Base-by-base conservation (phyloP, 2,113 vertebrate species). In the Erythrocercus mccallii region DNA sequence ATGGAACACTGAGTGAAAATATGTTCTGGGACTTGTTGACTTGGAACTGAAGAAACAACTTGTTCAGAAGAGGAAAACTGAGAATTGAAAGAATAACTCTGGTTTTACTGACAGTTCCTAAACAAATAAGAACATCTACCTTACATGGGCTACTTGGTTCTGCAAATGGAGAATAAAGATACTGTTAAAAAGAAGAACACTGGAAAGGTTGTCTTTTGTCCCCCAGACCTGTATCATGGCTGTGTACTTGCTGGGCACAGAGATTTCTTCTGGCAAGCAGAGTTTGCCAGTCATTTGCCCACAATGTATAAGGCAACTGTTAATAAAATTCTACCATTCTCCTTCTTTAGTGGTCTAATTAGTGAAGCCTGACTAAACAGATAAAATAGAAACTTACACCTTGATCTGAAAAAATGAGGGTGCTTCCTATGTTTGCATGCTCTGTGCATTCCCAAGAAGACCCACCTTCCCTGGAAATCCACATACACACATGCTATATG, bases 401-500 rank as follows among this genome's bases (percentile, higher is more conserved):
- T 61, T 0, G 0, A 25, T 61, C 31, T 40, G 19, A 84, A 81
- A 81, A 68, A 16, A 15, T 1, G 3, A 79, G 8, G 4, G 9
- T 50, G 15, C 4, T 70, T 68, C 40, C 35, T 27, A 35, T 35
- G 15, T 38, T 58, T 62, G 10, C 1, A 0, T 17, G 13, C 20
- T 91, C 51, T 48, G 6, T 27, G 15, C 18, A 53, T 48, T 74
- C 37, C 44, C 38, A 73, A 44, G 38, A 51, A 19, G 44, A 81
- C 51, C 25, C 20, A 64, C 12, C 23, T 77, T 88, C 40, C 25
- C 45, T 22, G 31, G 30, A 79, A 84, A 51, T 51, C 44, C 38
- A 25, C 0, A 0, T 8, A 5, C 2, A 30, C 12, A 44, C 0
- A 0, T 11, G 10, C 7, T 48, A 2, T 20, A 19, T 28, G 54